These are phyloP conservation scores for Trigoniulus corallinus DNA, from an alignment of 1,140 invertebrate genomes.

Conservation along the genomic window DNA sequence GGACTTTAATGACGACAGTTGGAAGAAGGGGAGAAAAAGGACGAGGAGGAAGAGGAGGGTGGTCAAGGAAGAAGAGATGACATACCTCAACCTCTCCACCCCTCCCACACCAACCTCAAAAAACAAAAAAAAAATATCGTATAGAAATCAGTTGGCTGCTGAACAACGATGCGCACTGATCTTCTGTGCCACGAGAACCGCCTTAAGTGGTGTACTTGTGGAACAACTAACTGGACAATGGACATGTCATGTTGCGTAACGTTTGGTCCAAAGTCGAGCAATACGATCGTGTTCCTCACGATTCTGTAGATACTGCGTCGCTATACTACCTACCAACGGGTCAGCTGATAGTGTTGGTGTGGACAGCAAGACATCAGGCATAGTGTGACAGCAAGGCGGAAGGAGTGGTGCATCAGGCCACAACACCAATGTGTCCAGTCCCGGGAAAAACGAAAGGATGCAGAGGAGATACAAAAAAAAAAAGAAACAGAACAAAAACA, in stretches of 20 bases:
- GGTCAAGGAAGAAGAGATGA: not conserved
- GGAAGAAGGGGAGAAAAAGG: not conserved
- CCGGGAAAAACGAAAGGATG: no score
- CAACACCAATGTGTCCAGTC: no score
- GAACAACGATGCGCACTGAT: not conserved
- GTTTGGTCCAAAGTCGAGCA: slow-evolving; percentile 93
- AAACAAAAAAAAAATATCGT: not conserved
- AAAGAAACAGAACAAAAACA: no score
- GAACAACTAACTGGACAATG: no score
- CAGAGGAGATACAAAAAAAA: no score
- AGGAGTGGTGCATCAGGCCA: no score
- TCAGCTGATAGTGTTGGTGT: slow-evolving; percentile 52
- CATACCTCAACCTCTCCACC: not conserved
- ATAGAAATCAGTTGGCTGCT: not conserved
- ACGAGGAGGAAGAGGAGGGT: not conserved
- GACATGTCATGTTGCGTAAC: slow-evolving; percentile 90
- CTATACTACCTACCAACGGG: slow-evolving; percentile 93
- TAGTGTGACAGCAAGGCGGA: no score
- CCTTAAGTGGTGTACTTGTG: no score
- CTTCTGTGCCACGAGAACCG: no score
- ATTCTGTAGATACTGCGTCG: slow-evolving; percentile 93
- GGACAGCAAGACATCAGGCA: no score
- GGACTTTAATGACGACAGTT: no score
- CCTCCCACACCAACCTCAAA: not conserved
- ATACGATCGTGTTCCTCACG: slow-evolving; percentile 94